Percentiles rank a stretch among this genome's conserved stretches.
These are phyloP conservation scores for Nothobranchius furzeri DNA, from an alignment of 2,113 vertebrate genomes.

Conservation along the genomic window DNA sequence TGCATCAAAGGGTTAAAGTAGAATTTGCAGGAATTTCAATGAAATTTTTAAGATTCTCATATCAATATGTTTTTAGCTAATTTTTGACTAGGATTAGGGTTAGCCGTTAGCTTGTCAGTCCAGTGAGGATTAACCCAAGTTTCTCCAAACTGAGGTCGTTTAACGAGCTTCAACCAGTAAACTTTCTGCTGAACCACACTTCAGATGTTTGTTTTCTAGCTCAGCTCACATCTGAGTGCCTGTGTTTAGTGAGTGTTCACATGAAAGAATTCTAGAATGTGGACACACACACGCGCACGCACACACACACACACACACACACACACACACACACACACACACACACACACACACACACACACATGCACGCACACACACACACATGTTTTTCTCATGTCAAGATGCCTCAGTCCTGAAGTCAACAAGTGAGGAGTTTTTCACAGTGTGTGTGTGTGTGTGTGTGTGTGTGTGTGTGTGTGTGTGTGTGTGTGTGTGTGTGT, in stretches of 20 bases:
- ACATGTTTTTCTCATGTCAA: conserved; percentile 60
- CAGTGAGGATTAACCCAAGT: neutral
- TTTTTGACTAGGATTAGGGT: too few relatives aligned
- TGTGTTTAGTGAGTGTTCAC: too few relatives aligned
- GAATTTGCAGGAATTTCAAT: too few relatives aligned
- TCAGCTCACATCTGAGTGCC: neutral
- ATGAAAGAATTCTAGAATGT: too few relatives aligned
- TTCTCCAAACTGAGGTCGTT: neutral
- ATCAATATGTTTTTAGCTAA: too few relatives aligned
- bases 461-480: conserved; percentile 28
- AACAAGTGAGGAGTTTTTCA: conserved; percentile 50
- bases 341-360: conserved; percentile 15
- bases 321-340: conserved; percentile 25
- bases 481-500: conserved; percentile 32
- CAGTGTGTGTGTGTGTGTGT: conserved; percentile 19
- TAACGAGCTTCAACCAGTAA: neutral
- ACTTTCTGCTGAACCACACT: neutral
- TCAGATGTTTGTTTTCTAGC: neutral
- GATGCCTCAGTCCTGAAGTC: conserved; percentile 56
- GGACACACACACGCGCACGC: neutral
- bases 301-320: conserved; percentile 9
- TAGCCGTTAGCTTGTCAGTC: neutral
- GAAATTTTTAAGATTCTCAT: too few relatives aligned
- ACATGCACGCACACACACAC: too few relatives aligned
- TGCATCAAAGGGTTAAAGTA: too few relatives aligned